Base-by-base conservation (phyloP, 1,140 invertebrate species). In the Drosophila pachea region DNA sequence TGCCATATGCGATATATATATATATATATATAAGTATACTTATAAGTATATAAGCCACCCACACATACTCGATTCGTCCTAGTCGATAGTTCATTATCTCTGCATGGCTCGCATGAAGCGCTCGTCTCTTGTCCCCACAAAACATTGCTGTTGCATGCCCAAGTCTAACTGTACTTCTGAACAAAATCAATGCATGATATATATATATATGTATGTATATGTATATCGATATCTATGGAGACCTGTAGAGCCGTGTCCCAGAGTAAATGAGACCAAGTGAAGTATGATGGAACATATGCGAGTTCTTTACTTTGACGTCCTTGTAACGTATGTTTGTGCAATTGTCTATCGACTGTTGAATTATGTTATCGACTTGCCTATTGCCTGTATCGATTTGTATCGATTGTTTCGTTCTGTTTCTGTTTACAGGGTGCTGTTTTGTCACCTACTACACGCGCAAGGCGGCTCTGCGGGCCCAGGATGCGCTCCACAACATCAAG, bases 381-480 rank as follows among this genome's bases (percentile, higher is more conserved):
- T 49, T 55, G 62, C 47, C 66, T 73, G 49, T 73, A 70, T 69
- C 60, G 59, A 69, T 73, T 73, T 84, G 76, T 86, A 86, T 86
- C 86, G 83, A 76, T 76, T 88, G 79, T 88, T 88, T 87, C 60
- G 73, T 76, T 92, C 90, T 92, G 90, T 96, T 95, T 61, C 93
- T 22, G 98, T 98, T 97, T 95, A 55, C 94, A 99, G 98, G 98
- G 89, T 99, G 98, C 93, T 99, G 98, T 93, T 99, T 99, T 93
- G 98, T 99, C 83, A 99, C 98, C 81, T 99, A 97, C 92, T 99
- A 95, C 91, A 98, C 97, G 78, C 94, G 98, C 89, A 98, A 98
- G 93, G 94, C 97, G 76, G 98, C 98, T 65, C 92, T 99, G 84
- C 95, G 95, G 90, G 98, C 98, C 74, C 98, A 99, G 92, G 98